Conservation (phyloP, 2,797 vertebrate species). For the Synaphobranchus kaupii region DNA sequence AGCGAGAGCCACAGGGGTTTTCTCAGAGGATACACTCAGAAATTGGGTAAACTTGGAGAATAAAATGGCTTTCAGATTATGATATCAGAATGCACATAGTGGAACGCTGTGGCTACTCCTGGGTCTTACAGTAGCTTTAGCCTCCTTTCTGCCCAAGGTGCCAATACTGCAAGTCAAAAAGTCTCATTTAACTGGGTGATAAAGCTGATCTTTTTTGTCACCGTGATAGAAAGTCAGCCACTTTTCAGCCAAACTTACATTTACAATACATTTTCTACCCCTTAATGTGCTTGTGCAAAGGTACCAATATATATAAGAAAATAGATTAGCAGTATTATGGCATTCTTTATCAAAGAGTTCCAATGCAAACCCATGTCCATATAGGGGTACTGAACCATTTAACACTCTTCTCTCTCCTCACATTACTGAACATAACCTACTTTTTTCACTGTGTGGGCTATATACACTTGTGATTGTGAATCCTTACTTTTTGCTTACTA, state of each 20-base stretch:
- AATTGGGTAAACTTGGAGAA: not conserved
- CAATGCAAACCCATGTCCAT: not conserved
- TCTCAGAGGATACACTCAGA: not conserved
- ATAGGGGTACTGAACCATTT: not conserved
- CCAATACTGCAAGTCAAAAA: not conserved
- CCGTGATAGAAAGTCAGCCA: not conserved
- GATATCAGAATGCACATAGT: too few species aligned
- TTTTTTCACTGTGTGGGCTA: not conserved
- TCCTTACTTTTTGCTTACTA: too few species aligned
- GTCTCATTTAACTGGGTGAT: not conserved
- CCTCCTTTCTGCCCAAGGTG: not conserved
- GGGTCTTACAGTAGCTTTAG: not conserved
- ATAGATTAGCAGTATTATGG: too few species aligned
- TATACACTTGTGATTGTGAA: not conserved
- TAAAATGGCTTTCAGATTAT: not conserved
- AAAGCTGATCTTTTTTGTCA: not conserved
- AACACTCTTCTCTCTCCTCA: not conserved
- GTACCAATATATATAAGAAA: too few species aligned
- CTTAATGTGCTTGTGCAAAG: not conserved
- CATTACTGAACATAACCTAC: not conserved
- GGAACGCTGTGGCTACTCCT: not conserved
- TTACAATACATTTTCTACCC: not conserved
- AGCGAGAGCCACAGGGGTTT: not conserved
- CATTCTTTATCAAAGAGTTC: not conserved
- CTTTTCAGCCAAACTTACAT: not conserved